Evolutionary conservation across 2,113 vertebrate genomes (phyloP).

Genomic region (Trogon melanurus): DNA sequence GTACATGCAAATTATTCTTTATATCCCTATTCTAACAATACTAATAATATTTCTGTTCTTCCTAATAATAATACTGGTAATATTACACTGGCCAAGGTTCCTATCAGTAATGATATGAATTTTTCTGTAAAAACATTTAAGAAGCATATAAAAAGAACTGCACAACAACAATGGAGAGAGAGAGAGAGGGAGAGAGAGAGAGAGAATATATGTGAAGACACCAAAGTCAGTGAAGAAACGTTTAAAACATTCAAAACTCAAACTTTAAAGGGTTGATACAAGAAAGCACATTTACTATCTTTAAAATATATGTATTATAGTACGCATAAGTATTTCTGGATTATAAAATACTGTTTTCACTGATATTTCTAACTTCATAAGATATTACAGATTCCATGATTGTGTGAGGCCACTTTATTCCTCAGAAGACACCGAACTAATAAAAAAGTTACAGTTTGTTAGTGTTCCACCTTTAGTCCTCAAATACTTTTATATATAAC

Average conservation of each 20-base stretch:
- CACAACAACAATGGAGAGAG: no score
- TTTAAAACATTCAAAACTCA: background rate
- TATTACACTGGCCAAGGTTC: no score
- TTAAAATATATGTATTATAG: background rate
- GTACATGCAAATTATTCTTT: no score
- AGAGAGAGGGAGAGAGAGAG: no score
- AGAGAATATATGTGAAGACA: no score
- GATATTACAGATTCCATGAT: background rate
- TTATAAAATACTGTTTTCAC: background rate
- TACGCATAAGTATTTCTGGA: background rate
- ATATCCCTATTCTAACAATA: no score
- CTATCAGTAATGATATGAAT: no score
- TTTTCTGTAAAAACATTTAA: no score
- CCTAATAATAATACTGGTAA: no score
- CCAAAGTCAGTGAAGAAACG: no score
- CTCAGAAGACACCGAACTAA: background rate
- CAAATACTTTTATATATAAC: background rate
- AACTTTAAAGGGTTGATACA: background rate
- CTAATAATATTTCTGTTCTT: background rate
- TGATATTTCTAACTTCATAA: background rate
- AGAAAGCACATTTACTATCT: background rate
- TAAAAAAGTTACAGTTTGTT: background rate
- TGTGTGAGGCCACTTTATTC: background rate
- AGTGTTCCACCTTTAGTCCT: background rate
- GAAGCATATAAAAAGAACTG: no score